Conservation (phyloP, 2,113 vertebrate species). For the Elephantulus edwardii region DNA sequence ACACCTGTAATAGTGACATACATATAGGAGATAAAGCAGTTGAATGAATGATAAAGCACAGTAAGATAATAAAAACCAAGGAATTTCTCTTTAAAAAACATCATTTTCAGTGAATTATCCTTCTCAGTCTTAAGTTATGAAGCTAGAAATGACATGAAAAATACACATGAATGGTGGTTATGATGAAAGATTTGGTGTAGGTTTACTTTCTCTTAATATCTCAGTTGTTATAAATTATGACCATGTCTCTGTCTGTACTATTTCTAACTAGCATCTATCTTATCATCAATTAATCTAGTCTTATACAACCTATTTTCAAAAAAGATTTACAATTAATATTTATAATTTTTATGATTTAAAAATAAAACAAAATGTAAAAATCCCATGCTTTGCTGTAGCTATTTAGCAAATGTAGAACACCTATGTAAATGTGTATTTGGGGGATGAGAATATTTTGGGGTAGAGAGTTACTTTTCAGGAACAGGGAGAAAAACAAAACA, state of each 20-base stretch:
- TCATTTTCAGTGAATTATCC: not conserved
- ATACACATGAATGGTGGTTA: not conserved
- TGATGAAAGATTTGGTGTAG: not conserved
- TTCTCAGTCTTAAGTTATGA: not conserved
- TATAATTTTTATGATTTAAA: too few relatives aligned
- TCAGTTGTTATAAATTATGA: not conserved
- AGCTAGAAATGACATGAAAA: not conserved
- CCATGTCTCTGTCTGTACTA: not conserved
- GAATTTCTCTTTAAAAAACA: not conserved
- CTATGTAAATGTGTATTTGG: not conserved
- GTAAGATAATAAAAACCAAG: not conserved
- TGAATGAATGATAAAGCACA: not conserved
- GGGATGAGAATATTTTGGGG: too few relatives aligned
- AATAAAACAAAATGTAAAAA: too few relatives aligned
- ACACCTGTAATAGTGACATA: not conserved
- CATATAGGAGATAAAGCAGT: not conserved
- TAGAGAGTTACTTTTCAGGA: fast-evolving
- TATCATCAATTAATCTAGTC: not conserved
- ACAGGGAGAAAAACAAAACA: not conserved
- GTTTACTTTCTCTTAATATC: not conserved
- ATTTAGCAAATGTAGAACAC: not conserved
- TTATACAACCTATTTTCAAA: not conserved
- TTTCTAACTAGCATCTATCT: not conserved
- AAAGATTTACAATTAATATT: too few relatives aligned
- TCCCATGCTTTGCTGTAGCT: not conserved